Percentiles rank a stretch among this genome's conserved stretches.
Evolutionary conservation across 92 coral and sea anemone genomes (phyloP).

Genomic region (Micromussa lordhowensis): DNA sequence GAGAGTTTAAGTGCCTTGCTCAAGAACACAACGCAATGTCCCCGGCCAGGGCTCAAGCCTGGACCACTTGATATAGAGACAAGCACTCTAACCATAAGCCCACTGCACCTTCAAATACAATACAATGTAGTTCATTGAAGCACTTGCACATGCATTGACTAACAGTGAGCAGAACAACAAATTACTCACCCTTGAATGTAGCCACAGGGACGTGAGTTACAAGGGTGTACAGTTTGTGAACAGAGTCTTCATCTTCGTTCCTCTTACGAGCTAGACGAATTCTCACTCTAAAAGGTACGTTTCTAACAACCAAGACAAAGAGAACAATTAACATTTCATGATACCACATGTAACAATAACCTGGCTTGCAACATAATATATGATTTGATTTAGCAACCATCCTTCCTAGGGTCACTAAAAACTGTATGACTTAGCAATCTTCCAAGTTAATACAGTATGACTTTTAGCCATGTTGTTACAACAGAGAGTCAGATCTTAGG

Average conservation of each 20-base stretch:
- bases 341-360: not conserved
- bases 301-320: constrained; percentile 49
- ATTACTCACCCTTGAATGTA: constrained; percentile 82
- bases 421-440: not conserved
- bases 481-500: not conserved
- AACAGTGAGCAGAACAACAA: not conserved
- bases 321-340: not conserved
- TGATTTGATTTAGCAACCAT: not conserved
- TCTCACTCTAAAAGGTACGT: constrained; percentile 90
- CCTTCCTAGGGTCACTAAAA: not conserved
- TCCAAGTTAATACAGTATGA: not conserved
- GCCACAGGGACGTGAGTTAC: constrained; percentile 86
- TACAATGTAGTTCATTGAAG: too few relatives aligned
- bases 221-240: constrained; percentile 93
- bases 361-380: not conserved
- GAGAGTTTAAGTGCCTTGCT: too few relatives aligned
- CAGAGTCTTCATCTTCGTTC: constrained; percentile 97
- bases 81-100: too few relatives aligned
- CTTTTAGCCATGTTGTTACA: not conserved
- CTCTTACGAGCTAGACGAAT: constrained; percentile 95
- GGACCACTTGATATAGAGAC: too few relatives aligned
- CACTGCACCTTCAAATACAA: too few relatives aligned
- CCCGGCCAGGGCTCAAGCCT: too few relatives aligned
- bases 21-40: too few relatives aligned
- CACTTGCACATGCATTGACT: too few relatives aligned